These are phyloP conservation scores for Xenopus petersii DNA, from an alignment of 2,797 vertebrate species.

Conservation along the genomic window DNA sequence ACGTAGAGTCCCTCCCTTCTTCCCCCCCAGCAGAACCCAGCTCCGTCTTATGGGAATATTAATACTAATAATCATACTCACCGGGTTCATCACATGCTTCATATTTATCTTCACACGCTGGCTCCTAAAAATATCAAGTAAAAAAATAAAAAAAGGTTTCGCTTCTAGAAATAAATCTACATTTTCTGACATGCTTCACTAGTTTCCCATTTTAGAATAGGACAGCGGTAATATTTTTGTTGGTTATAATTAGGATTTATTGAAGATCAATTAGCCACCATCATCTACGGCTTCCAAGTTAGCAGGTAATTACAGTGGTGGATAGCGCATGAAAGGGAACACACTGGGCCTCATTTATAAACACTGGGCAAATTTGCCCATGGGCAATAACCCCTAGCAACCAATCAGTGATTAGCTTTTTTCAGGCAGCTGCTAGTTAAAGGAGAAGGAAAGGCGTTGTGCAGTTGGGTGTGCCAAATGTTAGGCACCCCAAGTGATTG, in stretches of 20 bases:
- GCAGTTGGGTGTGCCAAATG: too few species aligned
- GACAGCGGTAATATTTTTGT: not conserved
- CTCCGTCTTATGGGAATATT: not conserved
- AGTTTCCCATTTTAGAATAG: not conserved
- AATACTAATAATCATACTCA: slow-evolving; percentile 57
- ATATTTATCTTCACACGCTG: slow-evolving; percentile 59
- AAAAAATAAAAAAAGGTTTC: not conserved
- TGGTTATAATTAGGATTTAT: not conserved
- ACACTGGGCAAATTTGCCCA: too few species aligned
- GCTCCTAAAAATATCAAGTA: slow-evolving; percentile 51
- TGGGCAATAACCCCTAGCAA: too few species aligned
- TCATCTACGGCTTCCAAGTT: too few species aligned
- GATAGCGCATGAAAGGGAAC: too few species aligned
- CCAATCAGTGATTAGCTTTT: too few species aligned
- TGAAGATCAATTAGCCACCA: not conserved
- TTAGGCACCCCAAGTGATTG: too few species aligned
- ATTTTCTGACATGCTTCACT: not conserved
- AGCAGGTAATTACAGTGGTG: too few species aligned
- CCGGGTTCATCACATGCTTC: slow-evolving; percentile 69
- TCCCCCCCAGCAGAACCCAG: too few species aligned
- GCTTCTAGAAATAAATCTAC: not conserved
- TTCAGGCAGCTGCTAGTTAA: too few species aligned
- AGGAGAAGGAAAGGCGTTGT: too few species aligned
- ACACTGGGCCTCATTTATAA: not conserved
- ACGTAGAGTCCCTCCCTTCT: too few species aligned